A percentile compares a stretch with the other conserved stretches of the same genome.
phyloP scores from a whole-genome alignment of 2,113 vertebrate species.

The Onychostoma macrolepis region DNA sequence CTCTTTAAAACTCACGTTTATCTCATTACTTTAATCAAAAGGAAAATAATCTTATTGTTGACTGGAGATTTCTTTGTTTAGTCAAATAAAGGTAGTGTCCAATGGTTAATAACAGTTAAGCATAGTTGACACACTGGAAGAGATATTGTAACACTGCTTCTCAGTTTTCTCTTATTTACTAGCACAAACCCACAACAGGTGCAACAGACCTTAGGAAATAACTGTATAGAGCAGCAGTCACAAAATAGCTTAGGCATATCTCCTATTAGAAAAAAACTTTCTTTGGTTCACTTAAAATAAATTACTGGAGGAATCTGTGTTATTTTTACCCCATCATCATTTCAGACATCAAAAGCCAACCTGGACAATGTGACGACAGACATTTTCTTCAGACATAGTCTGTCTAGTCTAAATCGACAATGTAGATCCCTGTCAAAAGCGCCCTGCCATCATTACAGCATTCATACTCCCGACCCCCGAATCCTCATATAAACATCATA shows the following conservation, averaged over 20 bases:
- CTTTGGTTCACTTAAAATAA: neutral
- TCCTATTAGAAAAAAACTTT: neutral
- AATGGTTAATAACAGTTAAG: neutral
- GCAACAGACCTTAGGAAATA: slow-evolving; percentile 3
- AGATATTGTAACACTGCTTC: neutral
- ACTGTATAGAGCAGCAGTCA: neutral
- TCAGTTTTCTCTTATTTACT: neutral
- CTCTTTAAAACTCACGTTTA: slow-evolving; percentile 64
- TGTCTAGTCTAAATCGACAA: slow-evolving; percentile 14
- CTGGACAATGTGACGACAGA: slow-evolving; percentile 18
- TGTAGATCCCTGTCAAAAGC: slow-evolving; percentile 32
- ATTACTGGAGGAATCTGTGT: slow-evolving; percentile 10
- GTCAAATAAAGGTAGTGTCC: neutral
- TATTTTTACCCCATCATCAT: slow-evolving; percentile 32
- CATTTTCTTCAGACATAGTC: slow-evolving; percentile 37
- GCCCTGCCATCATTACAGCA: slow-evolving; percentile 6
- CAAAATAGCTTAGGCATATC: slow-evolving; percentile 8
- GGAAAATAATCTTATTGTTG: slow-evolving; percentile 63
- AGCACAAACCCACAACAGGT: slow-evolving; percentile 28
- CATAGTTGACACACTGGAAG: neutral
- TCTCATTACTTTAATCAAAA: slow-evolving; percentile 60
- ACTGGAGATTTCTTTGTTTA: slow-evolving; percentile 10
- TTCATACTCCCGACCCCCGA: neutral
- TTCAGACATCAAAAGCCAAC: slow-evolving; percentile 19
- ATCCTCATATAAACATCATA: neutral